These are phyloP conservation scores for cattle (Bos taurus) DNA, from an alignment of 2,113 vertebrate species.

Conservation along the genomic window ARS-UCD2.0 NC_037340.1:79293001-79293500, in stretches of 20 bases:
- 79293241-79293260: fast-evolving
- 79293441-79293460: not conserved
- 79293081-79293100: fast-evolving
- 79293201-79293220: fast-evolving
- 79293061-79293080: too few relatives aligned
- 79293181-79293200: not conserved
- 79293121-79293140: not conserved
- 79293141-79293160: not conserved
- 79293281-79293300: not conserved
- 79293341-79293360: not conserved
- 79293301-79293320: not conserved
- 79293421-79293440: not conserved
- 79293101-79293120: not conserved
- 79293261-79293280: not conserved
- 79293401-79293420: not conserved
- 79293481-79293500: not conserved
- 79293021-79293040: not conserved
- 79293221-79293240: not conserved
- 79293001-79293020: not conserved
- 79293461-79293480: not conserved
- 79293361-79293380: not conserved
- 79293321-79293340: not conserved
- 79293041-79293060: not conserved
- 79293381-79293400: not conserved
- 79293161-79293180: not conserved